phyloP scores from a whole-genome alignment of 2,888 invertebrate species.

The Epirrhoe alternata region DNA sequence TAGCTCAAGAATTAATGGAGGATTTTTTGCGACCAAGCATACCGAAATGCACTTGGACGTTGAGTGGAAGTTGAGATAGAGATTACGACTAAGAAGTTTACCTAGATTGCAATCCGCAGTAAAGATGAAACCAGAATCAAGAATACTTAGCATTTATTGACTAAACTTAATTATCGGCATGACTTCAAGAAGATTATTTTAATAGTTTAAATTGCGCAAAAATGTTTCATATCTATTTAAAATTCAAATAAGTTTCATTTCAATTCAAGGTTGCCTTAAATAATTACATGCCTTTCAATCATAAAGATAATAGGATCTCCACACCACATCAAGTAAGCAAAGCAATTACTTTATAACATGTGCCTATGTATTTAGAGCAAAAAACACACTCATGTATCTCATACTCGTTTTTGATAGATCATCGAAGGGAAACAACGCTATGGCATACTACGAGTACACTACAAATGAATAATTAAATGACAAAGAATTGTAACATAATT shows the following conservation, averaged over 20 bases:
- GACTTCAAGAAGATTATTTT: background rate
- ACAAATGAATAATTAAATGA: too few relatives aligned
- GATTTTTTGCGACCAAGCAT: too few relatives aligned
- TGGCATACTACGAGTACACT: too few relatives aligned
- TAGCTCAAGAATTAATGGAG: too few relatives aligned
- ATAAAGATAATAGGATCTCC: conserved; percentile 23
- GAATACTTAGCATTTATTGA: background rate
- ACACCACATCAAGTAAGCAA: conserved; percentile 12
- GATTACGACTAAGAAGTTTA: background rate
- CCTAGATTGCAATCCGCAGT: background rate
- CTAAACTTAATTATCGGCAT: background rate
- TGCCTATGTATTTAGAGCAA: too few relatives aligned
- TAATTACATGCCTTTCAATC: conserved; percentile 31
- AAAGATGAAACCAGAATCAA: background rate
- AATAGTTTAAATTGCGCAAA: conserved; percentile 4
- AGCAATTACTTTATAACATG: too few relatives aligned
- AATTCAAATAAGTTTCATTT: conserved; percentile 21
- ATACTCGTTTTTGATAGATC: too few relatives aligned
- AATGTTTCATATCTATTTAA: conserved; percentile 14
- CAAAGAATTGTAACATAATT: too few relatives aligned
- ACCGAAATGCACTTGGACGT: too few relatives aligned
- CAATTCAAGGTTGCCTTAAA: conserved; percentile 14
- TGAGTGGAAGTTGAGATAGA: too few relatives aligned
- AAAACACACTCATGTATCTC: too few relatives aligned
- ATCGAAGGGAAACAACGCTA: too few relatives aligned